Percentiles rank a stretch among this genome's conserved stretches.
These are phyloP conservation scores for Tetramorium parvispinum DNA, from an alignment of 1,140 invertebrate genomes.

Conservation along the genomic window DNA sequence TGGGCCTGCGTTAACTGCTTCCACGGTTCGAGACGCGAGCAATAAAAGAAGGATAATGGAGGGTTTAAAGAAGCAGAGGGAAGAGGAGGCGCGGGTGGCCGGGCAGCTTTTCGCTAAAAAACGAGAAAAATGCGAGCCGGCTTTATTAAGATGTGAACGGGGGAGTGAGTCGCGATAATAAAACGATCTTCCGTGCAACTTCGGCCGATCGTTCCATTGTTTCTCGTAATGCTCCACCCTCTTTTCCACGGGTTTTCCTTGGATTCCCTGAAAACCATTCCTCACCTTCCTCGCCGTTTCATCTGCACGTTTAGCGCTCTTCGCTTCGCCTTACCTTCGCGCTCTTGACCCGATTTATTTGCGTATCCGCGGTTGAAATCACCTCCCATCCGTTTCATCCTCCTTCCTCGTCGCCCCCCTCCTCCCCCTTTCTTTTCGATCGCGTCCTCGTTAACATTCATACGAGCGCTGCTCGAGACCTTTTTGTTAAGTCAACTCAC, in stretches of 20 bases:
- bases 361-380: conserved; percentile 56
- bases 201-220: conserved; percentile 68
- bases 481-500: conserved; percentile 70
- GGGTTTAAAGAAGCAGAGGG: conserved; percentile 50
- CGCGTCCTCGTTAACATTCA: conserved; percentile 73
- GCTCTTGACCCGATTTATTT: conserved; percentile 67
- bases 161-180: conserved; percentile 63
- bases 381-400: conserved; percentile 46
- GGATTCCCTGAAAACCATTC: not conserved
- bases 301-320: not conserved
- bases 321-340: conserved; percentile 10
- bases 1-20: conserved; percentile 76
- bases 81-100: conserved; percentile 5
- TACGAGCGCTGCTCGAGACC: conserved; percentile 62
- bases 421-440: conserved; percentile 60
- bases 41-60: conserved; percentile 75
- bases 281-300: not conserved
- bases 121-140: conserved; percentile 45
- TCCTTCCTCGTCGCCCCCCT: not conserved
- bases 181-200: conserved; percentile 65
- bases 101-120: conserved; percentile 69
- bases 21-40: conserved; percentile 43
- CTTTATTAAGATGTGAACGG: conserved; percentile 71
- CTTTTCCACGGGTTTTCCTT: conserved; percentile 28
- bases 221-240: conserved; percentile 63